Percentiles rank a stretch among this genome's conserved stretches.
phyloP scores from a whole-genome alignment of 2,113 vertebrate genomes.

The Platysternon megacephalum region DNA sequence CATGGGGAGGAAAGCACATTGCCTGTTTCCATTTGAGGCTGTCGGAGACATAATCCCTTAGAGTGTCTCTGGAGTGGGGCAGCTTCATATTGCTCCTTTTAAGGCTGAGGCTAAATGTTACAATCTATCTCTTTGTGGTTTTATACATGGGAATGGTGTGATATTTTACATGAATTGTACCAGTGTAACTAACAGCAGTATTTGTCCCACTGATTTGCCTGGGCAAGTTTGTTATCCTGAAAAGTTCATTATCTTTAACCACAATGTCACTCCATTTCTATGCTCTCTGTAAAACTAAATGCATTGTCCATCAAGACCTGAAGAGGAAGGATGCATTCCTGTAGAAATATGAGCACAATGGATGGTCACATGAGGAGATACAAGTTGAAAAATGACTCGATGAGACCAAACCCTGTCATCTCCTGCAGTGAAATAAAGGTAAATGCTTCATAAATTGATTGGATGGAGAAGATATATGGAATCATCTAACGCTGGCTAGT shows the following conservation, averaged over 20 bases:
- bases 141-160: background rate
- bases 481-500: background rate
- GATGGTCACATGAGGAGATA: background rate
- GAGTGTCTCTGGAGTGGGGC: background rate
- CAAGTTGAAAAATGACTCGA: background rate
- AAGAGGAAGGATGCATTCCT: background rate
- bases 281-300: background rate
- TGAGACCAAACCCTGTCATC: background rate
- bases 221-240: background rate
- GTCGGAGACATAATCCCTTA: background rate
- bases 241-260: too few species aligned
- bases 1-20: background rate
- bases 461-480: background rate
- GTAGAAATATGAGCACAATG: background rate
- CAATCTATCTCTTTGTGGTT: background rate
- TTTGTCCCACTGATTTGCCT: slow-evolving; percentile 1
- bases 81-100: fast-evolving
- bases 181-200: background rate
- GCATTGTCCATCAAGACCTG: background rate
- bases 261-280: background rate
- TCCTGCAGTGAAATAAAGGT: background rate
- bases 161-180: background rate
- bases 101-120: background rate
- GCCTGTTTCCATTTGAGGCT: background rate
- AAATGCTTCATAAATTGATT: background rate